Percentiles rank a stretch among this genome's conserved stretches.
Evolutionary conservation across 2,888 invertebrate genomes (phyloP).

Genomic region (Euplexia lucipara): DNA sequence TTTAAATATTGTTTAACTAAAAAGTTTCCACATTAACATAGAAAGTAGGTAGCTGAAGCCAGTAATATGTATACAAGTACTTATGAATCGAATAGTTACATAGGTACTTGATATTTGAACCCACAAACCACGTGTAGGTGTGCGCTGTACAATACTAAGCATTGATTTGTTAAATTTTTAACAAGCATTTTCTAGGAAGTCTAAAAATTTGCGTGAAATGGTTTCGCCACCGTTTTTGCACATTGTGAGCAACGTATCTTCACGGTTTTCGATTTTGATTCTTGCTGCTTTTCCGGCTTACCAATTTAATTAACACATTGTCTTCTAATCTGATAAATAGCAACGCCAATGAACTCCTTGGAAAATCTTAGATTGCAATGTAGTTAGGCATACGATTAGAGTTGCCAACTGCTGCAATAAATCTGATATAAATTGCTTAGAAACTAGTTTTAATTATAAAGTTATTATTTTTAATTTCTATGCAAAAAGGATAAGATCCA

Average conservation of each 20-base stretch:
- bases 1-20: too few species aligned
- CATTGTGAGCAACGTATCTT: background rate
- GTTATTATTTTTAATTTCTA: constrained; percentile 12
- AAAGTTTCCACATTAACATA: too few species aligned
- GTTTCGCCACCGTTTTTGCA: background rate
- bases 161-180: background rate
- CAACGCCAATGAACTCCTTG: constrained; percentile 18
- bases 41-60: too few species aligned
- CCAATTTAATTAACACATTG: constrained; percentile 21
- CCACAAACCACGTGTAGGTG: too few species aligned
- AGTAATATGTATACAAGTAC: too few species aligned
- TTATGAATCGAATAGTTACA: too few species aligned
- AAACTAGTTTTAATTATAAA: constrained; percentile 37
- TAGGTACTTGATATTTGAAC: too few species aligned
- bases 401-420: background rate
- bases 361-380: constrained; percentile 6
- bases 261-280: background rate
- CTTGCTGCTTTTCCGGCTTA: constrained; percentile 14
- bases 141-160: too few species aligned
- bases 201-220: background rate
- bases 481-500: constrained; percentile 26
- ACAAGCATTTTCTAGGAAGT: background rate
- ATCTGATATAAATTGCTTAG: constrained; percentile 36
- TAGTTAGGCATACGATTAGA: constrained; percentile 9
- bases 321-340: constrained; percentile 9